These are phyloP conservation scores for Platynereis dumerilii DNA, from an alignment of 2,888 invertebrate genomes.

Conservation along the genomic window DNA sequence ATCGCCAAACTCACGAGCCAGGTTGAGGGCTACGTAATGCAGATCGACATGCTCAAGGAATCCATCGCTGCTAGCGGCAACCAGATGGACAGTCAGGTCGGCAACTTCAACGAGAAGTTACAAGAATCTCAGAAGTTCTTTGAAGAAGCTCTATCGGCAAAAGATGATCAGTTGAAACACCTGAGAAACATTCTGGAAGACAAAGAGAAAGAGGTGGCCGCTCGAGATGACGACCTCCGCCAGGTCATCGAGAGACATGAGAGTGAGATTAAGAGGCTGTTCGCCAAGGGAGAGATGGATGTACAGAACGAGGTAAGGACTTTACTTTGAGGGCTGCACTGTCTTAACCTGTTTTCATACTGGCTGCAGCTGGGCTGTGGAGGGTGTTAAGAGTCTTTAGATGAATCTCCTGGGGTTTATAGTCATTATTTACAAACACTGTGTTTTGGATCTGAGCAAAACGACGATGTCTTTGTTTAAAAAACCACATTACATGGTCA, in stretches of 20 bases:
- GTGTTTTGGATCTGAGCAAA: too few relatives aligned
- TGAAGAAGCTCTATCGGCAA: slow-evolving; percentile 44
- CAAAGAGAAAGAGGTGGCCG: slow-evolving; percentile 45
- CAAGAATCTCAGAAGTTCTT: slow-evolving; percentile 54
- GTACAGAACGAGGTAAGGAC: slow-evolving; percentile 44
- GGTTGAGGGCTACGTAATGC: slow-evolving; percentile 51
- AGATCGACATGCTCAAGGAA: slow-evolving; percentile 44
- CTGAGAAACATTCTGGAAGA: slow-evolving; percentile 40
- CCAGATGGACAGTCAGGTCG: slow-evolving; percentile 48
- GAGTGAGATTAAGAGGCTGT: slow-evolving; percentile 50
- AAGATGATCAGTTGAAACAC: neutral
- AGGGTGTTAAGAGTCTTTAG: too few relatives aligned
- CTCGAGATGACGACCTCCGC: slow-evolving; percentile 51
- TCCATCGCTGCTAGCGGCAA: slow-evolving; percentile 45
- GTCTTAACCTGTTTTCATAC: neutral
- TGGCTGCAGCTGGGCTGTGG: too few relatives aligned
- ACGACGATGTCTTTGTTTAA: too few relatives aligned
- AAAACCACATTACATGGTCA: too few relatives aligned
- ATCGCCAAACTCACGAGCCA: slow-evolving; percentile 52
- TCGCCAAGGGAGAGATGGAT: slow-evolving; percentile 50
- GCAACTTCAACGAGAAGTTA: slow-evolving; percentile 47
- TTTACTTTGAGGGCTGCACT: slow-evolving; percentile 33
- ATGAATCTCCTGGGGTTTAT: too few relatives aligned
- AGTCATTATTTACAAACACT: too few relatives aligned
- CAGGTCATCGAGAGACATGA: slow-evolving; percentile 52